Conservation (phyloP, 64 coral and sea anemone species). For the Astreopora myriophthalma region DNA sequence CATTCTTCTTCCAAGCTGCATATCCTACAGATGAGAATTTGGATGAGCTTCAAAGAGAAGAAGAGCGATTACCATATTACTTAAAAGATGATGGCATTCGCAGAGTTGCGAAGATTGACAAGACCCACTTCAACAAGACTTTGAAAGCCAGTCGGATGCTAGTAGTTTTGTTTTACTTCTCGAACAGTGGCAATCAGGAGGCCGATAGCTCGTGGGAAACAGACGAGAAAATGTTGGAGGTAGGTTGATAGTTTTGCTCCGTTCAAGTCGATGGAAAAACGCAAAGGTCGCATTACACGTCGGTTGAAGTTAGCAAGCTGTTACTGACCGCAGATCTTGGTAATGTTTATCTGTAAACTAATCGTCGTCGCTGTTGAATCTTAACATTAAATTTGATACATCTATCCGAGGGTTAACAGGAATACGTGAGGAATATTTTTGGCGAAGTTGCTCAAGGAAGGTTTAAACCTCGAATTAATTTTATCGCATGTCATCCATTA, state of each 20-base stretch:
- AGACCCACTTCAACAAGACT: slow-evolving; percentile 75
- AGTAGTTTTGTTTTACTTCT: slow-evolving; percentile 84
- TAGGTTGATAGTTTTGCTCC: background rate
- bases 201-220: slow-evolving; percentile 82
- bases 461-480: background rate
- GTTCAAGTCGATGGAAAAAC: background rate
- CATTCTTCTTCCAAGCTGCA: background rate
- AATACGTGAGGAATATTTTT: background rate
- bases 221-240: slow-evolving; percentile 89
- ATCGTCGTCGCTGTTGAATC: background rate
- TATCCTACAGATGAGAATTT: slow-evolving; percentile 42
- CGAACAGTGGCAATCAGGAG: slow-evolving; percentile 55
- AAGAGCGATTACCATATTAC: slow-evolving; percentile 73
- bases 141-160: slow-evolving; percentile 78
- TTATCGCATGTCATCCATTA: background rate
- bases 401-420: background rate
- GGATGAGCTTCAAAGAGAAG: slow-evolving; percentile 66
- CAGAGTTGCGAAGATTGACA: slow-evolving; percentile 69
- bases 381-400: background rate
- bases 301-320: background rate
- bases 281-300: background rate
- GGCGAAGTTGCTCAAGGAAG: background rate
- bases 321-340: background rate
- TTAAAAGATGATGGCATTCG: slow-evolving; percentile 85
- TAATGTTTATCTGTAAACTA: background rate